Evolutionary conservation across 1,140 invertebrate genomes (phyloP).

Genomic region (Cyphomyrmex costatus): DNA sequence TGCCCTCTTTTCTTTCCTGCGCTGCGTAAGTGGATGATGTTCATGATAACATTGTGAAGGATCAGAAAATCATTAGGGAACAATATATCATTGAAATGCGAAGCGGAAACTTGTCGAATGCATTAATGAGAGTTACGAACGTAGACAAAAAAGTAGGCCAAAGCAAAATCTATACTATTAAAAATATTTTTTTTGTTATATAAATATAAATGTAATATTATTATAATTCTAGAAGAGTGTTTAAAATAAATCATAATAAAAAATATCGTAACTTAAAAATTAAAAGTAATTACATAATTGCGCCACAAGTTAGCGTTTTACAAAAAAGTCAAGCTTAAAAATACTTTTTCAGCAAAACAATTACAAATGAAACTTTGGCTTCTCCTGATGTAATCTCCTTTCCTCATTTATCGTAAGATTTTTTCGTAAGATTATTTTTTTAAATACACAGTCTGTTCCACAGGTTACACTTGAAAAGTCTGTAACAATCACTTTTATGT

Average conservation of each 20-base stretch:
- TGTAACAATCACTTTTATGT: neutral
- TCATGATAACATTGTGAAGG: slow-evolving; percentile 1
- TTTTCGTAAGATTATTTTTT: neutral
- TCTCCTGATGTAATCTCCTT: neutral
- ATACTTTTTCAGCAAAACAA: neutral
- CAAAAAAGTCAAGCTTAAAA: neutral
- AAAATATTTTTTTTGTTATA: neutral
- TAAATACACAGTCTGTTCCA: too few relatives aligned
- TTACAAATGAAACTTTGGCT: neutral
- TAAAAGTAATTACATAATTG: neutral
- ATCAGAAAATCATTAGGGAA: slow-evolving; percentile 38
- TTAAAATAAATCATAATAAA: too few relatives aligned
- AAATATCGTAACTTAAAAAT: too few relatives aligned
- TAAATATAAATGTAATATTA: too few relatives aligned
- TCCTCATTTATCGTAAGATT: neutral
- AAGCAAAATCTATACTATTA: neutral
- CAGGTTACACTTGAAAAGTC: neutral
- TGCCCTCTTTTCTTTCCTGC: neutral
- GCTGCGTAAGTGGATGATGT: slow-evolving; percentile 14
- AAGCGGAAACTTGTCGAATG: neutral
- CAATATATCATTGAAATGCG: neutral
- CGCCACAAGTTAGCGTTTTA: neutral
- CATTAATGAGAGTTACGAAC: slow-evolving; percentile 3
- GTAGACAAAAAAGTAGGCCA: neutral
- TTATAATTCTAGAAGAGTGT: too few relatives aligned